These are phyloP conservation scores for Leptopilina syphax DNA, from an alignment of 2,888 invertebrate genomes.

Conservation along the genomic window DNA sequence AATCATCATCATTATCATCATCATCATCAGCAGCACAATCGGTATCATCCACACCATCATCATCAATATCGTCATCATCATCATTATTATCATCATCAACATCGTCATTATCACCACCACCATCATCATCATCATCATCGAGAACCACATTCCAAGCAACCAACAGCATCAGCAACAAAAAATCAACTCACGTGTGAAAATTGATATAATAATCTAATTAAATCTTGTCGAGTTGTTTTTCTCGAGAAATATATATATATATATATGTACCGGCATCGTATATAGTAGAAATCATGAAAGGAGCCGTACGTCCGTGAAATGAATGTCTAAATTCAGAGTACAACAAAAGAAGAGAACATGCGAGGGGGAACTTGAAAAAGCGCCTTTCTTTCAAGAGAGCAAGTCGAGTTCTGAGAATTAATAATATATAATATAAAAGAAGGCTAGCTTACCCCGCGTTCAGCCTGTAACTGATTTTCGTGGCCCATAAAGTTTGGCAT, in stretches of 20 bases:
- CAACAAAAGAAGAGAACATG: conserved; percentile 4
- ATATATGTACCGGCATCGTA: too few species aligned
- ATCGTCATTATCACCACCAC: too few species aligned
- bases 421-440: conserved; percentile 23
- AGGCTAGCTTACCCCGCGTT: conserved; percentile 82
- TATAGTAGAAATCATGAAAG: conserved; percentile 24
- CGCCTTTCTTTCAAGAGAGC: conserved; percentile 35
- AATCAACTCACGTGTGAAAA: too few species aligned
- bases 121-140: too few species aligned
- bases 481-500: conserved; percentile 93
- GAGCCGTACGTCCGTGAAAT: conserved; percentile 29
- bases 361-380: conserved; percentile 31
- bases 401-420: conserved; percentile 37
- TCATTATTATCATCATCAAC: too few species aligned
- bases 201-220: not conserved
- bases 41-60: too few species aligned
- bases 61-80: too few species aligned
- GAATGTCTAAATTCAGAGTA: conserved; percentile 39
- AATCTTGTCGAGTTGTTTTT: conserved; percentile 6
- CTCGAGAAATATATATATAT: not conserved
- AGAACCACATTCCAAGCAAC: too few species aligned
- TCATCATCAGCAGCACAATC: too few species aligned
- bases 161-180: too few species aligned
- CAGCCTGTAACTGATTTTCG: conserved; percentile 88
- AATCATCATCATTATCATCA: too few species aligned